Conservation (phyloP, 2,888 invertebrate species). For the Loripinus fragilis region DNA sequence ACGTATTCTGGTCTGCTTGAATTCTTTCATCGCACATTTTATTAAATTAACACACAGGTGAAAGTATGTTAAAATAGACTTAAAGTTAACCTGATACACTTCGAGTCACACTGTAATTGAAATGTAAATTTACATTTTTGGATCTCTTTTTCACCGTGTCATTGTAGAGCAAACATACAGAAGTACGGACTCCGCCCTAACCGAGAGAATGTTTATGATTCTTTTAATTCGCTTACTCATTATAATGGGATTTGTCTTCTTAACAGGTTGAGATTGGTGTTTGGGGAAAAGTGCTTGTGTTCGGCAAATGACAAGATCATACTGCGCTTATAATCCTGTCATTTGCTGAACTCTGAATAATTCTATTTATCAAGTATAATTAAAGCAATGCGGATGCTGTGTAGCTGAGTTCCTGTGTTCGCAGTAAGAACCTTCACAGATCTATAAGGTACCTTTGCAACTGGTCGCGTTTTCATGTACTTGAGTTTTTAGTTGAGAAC, state of each 20-base stretch:
- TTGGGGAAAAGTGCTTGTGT: no score
- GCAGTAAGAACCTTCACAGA: no score
- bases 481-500: neutral
- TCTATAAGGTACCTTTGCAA: no score
- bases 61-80: neutral
- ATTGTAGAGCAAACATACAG: conserved; percentile 6
- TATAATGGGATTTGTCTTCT: neutral
- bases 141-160: neutral
- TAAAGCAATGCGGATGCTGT: no score
- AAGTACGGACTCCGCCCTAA: neutral
- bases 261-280: neutral
- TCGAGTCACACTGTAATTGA: neutral
- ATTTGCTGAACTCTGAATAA: no score
- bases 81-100: conserved; percentile 5
- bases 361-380: no score
- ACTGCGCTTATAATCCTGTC: no score
- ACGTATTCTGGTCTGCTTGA: conserved; percentile 4
- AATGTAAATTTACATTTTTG: conserved; percentile 6
- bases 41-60: conserved; percentile 3
- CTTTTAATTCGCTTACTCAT: neutral
- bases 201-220: neutral
- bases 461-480: no score
- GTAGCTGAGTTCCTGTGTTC: no score
- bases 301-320: no score
- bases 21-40: neutral